Evolutionary conservation across 1,140 invertebrate species (phyloP).

Genomic region (Drosophila tani): DNA sequence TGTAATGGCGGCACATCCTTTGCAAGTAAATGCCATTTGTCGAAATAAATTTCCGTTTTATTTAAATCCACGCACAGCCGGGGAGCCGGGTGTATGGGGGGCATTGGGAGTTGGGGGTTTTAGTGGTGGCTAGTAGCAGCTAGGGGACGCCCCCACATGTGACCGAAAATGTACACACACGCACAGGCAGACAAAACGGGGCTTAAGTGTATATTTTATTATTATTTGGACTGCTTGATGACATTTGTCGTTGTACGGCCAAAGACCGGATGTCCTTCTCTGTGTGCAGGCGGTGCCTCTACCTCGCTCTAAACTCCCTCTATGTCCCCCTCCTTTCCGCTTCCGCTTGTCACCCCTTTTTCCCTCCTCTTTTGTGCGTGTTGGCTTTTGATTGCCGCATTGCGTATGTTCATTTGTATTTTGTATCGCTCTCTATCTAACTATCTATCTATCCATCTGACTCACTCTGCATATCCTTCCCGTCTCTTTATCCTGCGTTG

Average conservation of each 20-base stretch:
- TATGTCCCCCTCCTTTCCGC: not conserved
- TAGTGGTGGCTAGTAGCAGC: constrained; percentile 14
- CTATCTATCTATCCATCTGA: constrained; percentile 32
- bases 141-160: constrained; percentile 13
- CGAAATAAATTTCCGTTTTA: constrained; percentile 84
- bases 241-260: constrained; percentile 77
- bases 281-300: constrained; percentile 13
- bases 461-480: constrained; percentile 16
- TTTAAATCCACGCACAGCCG: constrained; percentile 76
- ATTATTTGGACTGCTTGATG: constrained; percentile 82
- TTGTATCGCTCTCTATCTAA: constrained; percentile 35
- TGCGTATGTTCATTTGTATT: constrained; percentile 81
- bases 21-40: constrained; percentile 84
- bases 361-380: constrained; percentile 26
- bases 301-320: constrained; percentile 24
- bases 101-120: not conserved
- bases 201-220: constrained; percentile 84
- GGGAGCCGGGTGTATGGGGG: not conserved
- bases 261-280: constrained; percentile 73
- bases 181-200: constrained; percentile 63
- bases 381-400: constrained; percentile 79
- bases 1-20: constrained; percentile 82
- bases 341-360: constrained; percentile 2
- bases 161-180: constrained; percentile 41
- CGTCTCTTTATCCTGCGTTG: not conserved